Conservation (phyloP, 2,797 vertebrate species). For the Odontamblyopus lacepedii region DNA sequence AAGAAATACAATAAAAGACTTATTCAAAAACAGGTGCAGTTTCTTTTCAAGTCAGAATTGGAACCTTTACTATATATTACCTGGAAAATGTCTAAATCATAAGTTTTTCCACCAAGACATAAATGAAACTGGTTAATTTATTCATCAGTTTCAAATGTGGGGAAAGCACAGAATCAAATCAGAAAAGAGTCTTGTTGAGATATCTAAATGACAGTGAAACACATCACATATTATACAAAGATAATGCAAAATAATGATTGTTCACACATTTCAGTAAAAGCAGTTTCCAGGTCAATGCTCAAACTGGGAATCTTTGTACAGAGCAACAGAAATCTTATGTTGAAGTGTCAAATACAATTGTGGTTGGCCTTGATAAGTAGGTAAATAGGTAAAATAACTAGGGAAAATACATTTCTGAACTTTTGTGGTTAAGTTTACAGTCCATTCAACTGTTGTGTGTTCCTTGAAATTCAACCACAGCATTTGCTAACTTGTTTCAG, state of each 20-base stretch:
- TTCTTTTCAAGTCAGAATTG: constrained; percentile 25
- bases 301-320: background rate
- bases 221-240: background rate
- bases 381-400: background rate
- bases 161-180: constrained; percentile 16
- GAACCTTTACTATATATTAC: constrained; percentile 19
- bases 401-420: background rate
- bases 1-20: background rate
- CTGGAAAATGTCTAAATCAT: constrained; percentile 26
- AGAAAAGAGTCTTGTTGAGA: background rate
- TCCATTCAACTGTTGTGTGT: background rate
- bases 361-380: background rate
- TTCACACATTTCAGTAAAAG: too few relatives aligned
- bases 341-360: background rate
- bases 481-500: too few relatives aligned
- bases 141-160: constrained; percentile 3
- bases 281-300: too few relatives aligned
- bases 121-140: constrained; percentile 7
- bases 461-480: background rate
- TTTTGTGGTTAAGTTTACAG: background rate
- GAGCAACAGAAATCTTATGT: background rate
- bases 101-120: constrained; percentile 14
- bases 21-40: constrained; percentile 16
- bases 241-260: background rate
- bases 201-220: background rate